Base-by-base conservation (phyloP, 2,888 invertebrate genomes). In the Metopia argyrocephala region DNA sequence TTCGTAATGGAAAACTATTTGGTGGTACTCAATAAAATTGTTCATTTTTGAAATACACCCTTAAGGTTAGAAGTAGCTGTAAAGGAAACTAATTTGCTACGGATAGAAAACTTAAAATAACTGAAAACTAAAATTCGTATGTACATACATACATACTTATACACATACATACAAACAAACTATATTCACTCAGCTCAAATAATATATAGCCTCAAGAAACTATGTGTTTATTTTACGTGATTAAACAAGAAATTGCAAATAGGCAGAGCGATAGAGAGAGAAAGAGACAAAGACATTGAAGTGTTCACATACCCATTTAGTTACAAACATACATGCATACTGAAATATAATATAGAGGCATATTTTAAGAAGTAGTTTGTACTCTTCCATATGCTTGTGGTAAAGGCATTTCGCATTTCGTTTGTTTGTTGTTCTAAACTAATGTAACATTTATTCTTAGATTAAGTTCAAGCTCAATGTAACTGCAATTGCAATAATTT, bases 381-480 rank as follows among this genome's bases (percentile, higher is more conserved):
- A 31, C 31, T 31, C 9, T 12, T 12, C 31, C 31, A 31, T 31
- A 31, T 31, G 31, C 9, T 3, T 12, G 31, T 3, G 3, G 2
- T 31, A 31, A 31, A 1, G 31, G 31, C 31, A n/a, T n/a, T n/a
- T n/a, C n/a, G 7, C 31, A 31, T 31, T 31, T 7, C 9, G 1
- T 31, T 31, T 54, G n/a, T 54, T 48, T 15, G 18, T 31, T 28
- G 65, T 31, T 31, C 64, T n/a, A 73, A 28, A 52, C 27, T 66
- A 25, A 52, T 70, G 65, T 54, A 27, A 66, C 56, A 61, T 70
- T 52, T 75, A 68, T 56, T 79, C 70, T 75, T 25, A 46, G 61
- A 79, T 79, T 66, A 79, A 75, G 74, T 75, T 75, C 70, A 70
- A 79, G 59, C 75, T 66, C 75, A 79, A 75, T 79, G 70, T 66